Conservation (phyloP, 2,113 vertebrate genomes). For the Recurvirostra avosetta region DNA sequence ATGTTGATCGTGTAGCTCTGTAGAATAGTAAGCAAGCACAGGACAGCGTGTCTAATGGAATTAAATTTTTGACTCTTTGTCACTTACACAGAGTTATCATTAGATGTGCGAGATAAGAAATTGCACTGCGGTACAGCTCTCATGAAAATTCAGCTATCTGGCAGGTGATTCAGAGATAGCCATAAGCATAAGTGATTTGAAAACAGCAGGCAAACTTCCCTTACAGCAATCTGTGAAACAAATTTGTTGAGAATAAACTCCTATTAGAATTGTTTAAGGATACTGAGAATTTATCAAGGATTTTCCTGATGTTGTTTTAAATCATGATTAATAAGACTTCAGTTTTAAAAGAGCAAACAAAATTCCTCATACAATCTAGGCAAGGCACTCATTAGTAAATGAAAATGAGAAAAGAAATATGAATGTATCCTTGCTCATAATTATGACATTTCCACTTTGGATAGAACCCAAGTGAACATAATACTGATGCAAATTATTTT, state of each 20-base stretch:
- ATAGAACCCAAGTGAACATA: not conserved
- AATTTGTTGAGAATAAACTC: not conserved
- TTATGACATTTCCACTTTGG: not conserved
- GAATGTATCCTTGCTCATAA: not conserved
- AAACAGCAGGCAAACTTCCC: constrained; percentile 10
- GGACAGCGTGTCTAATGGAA: not conserved
- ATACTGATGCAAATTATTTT: not conserved
- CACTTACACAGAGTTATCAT: not conserved
- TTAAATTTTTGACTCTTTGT: not conserved
- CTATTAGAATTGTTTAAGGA: not conserved
- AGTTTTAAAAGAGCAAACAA: not conserved
- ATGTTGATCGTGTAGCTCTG: not conserved
- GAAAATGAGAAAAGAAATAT: not conserved
- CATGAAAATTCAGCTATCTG: not conserved
- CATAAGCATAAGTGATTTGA: constrained; percentile 27
- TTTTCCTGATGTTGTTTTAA: not conserved
- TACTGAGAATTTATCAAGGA: not conserved
- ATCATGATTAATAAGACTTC: not conserved
- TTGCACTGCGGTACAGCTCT: constrained; percentile 9
- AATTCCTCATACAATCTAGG: not conserved
- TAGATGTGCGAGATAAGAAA: not conserved
- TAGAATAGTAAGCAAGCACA: not conserved
- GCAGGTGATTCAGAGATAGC: constrained; percentile 30
- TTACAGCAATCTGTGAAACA: not conserved
- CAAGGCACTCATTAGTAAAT: not conserved